phyloP scores from a whole-genome alignment of 37 sponge, comb jelly and placozoan species.

The Trichoplax adhaerens region DNA sequence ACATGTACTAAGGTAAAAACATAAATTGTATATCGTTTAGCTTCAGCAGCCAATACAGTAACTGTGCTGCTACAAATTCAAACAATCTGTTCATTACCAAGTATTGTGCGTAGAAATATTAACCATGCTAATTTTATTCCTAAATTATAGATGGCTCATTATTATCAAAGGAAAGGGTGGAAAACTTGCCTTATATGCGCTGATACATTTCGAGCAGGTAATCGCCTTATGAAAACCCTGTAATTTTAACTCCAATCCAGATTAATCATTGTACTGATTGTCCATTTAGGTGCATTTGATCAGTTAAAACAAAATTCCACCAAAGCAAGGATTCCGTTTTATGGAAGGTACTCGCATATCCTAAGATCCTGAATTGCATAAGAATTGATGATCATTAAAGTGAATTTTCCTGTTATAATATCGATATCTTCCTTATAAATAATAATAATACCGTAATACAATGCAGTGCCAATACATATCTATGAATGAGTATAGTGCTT shows the following conservation, averaged over 20 bases:
- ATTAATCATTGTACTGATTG: neutral
- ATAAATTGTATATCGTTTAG: no score
- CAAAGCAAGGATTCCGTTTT: constrained; percentile 89
- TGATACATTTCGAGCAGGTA: constrained; percentile 90
- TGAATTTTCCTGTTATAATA: no score
- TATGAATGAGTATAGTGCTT: no score
- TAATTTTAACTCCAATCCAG: neutral
- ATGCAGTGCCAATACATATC: no score
- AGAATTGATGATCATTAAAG: no score
- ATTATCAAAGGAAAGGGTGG: constrained; percentile 89
- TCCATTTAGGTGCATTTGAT: constrained; percentile 55
- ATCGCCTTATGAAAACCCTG: neutral
- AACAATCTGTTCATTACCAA: no score
- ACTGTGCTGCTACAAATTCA: no score
- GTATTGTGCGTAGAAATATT: neutral
- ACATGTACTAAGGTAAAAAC: constrained; percentile 77
- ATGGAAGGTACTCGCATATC: constrained; percentile 37
- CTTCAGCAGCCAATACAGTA: no score
- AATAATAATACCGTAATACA: no score
- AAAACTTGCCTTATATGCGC: constrained; percentile 91
- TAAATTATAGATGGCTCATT: constrained; percentile 48
- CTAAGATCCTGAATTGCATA: no score
- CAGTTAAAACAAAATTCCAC: constrained; percentile 92
- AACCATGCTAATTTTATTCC: neutral
- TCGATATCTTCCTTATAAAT: no score